Evolutionary conservation across 2,113 vertebrate genomes (phyloP), one percentile per base, ranked within the genome.

Genomic region (Pica pica): DNA sequence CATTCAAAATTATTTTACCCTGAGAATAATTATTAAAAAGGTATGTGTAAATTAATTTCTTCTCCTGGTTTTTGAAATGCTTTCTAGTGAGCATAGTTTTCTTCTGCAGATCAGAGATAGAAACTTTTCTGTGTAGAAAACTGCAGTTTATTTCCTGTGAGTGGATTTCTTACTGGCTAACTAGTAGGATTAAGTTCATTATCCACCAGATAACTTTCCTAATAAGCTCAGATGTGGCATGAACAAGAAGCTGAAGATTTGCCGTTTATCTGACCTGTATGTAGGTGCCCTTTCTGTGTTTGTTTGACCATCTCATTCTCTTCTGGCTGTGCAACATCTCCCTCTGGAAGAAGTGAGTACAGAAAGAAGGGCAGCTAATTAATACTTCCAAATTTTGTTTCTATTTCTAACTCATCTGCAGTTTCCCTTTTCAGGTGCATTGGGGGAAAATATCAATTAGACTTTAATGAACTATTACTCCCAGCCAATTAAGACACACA

Each of bases 301-400:
- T 88, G 55, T 90, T 75, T 96, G 69, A 73, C 87, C 88, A 18
- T 18, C 73, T 86, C 42, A 55, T 96, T 95, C 63, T 81, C 56
- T 87, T 85, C 49, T 93, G 63, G 4, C 30, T 87, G 83, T 74
- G 24, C 79, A 68, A 65, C 16, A 9, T 70, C 87, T 95, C 86
- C 95, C 84, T 92, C 39, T 83, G 79, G 85, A 96, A 92, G 76
- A 64, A 71, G 10, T 41, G 41, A 93, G 44, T 57, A 91, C n/a
- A 81, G 59, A 95, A 86, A 94, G 69, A 96, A 96, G 70, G n/a
- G 59, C 70, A 93, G 22, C 83, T 97, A 97, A 97, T 97, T 97
- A 96, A 94, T 73, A 73, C 33, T 92, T 91, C 19, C 69, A 86
- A 75, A 90, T 65, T 77, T 74, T 95, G 60, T 89, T 85, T 92